These are phyloP conservation scores for Dicrostonyx torquatus DNA, from an alignment of 2,797 vertebrate genomes.

Conservation along the genomic window DNA sequence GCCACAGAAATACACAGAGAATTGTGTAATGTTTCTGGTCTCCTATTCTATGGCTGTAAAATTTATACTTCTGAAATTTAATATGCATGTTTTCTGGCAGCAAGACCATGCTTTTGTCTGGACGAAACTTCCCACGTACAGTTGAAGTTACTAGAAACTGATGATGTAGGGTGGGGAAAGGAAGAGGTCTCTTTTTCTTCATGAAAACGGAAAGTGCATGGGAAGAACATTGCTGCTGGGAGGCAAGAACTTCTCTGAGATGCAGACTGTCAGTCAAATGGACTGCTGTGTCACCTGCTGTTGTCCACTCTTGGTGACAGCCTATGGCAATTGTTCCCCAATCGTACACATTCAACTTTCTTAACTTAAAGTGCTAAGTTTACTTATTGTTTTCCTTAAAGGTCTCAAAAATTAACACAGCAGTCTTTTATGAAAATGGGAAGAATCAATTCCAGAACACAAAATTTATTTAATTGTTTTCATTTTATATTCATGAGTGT, in stretches of 20 bases:
- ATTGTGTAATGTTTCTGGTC: not conserved
- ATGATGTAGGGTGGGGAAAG: not conserved
- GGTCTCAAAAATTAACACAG: slow-evolving; percentile 13
- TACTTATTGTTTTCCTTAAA: not conserved
- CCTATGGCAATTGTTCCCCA: not conserved
- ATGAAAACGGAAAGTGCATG: not conserved
- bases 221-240: not conserved
- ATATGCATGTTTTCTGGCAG: not conserved
- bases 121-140: not conserved
- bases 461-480: not conserved
- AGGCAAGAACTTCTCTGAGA: not conserved
- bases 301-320: not conserved
- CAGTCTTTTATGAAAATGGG: not conserved
- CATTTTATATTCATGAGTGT: not conserved
- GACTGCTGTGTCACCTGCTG: not conserved
- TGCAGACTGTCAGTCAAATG: not conserved
- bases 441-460: not conserved
- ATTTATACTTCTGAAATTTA: slow-evolving; percentile 28
- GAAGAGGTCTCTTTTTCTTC: slow-evolving; percentile 7
- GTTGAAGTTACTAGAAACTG: not conserved
- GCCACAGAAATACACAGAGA: not conserved
- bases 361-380: slow-evolving; percentile 23
- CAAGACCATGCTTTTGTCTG: not conserved
- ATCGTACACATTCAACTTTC: not conserved
- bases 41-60: not conserved